Evolutionary conservation across 1,140 invertebrate species (phyloP).

Genomic region (Polypedilum pembai): DNA sequence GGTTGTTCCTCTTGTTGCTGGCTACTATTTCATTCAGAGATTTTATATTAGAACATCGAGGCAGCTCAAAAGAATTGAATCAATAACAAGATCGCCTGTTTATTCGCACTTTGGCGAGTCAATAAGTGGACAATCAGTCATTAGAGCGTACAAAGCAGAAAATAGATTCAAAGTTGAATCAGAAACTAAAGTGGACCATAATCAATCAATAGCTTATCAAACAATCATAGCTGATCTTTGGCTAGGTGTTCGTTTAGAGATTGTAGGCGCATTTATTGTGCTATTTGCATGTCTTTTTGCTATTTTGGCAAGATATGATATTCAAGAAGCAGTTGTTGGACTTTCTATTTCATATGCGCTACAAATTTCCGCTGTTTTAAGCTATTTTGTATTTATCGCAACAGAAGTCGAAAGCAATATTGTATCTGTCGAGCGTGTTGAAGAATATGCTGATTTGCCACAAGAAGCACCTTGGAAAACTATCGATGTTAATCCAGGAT

Average conservation of each 20-base stretch:
- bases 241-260: constrained; percentile 69
- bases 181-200: constrained; percentile 49
- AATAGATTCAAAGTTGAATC: constrained; percentile 23
- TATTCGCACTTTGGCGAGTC: constrained; percentile 62
- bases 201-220: constrained; percentile 65
- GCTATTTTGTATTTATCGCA: constrained; percentile 79
- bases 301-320: constrained; percentile 53
- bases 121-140: constrained; percentile 38
- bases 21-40: constrained; percentile 41
- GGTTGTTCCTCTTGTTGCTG: neutral
- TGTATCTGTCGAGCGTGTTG: constrained; percentile 79
- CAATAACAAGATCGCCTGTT: constrained; percentile 56
- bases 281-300: constrained; percentile 68
- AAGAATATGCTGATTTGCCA: constrained; percentile 69
- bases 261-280: constrained; percentile 68
- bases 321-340: constrained; percentile 60
- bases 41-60: constrained; percentile 61
- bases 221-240: constrained; percentile 66
- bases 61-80: constrained; percentile 62
- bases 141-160: constrained; percentile 22
- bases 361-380: constrained; percentile 67
- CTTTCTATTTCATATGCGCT: constrained; percentile 69
- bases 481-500: neutral
- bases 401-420: constrained; percentile 83
- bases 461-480: constrained; percentile 35